Evolutionary conservation across 1,140 invertebrate species (phyloP).

Genomic region (Ptiloglossa arizonensis): DNA sequence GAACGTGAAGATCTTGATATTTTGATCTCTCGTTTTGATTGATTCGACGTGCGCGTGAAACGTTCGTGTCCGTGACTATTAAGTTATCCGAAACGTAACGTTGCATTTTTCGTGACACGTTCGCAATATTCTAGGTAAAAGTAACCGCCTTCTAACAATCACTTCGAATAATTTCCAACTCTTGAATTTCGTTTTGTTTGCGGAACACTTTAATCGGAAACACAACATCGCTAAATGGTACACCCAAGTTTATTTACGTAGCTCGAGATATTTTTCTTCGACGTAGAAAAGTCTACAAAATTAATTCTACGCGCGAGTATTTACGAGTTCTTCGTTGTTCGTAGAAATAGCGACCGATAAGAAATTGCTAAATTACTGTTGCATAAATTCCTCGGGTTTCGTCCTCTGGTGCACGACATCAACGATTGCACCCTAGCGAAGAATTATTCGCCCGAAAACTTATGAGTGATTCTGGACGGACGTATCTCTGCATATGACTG

Average conservation of each 20-base stretch:
- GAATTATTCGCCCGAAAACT: constrained; percentile 11
- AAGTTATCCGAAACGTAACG: neutral
- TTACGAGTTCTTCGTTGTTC: too few species aligned
- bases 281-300: too few species aligned
- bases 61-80: neutral
- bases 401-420: neutral
- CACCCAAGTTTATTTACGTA: too few species aligned
- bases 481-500: constrained; percentile 12
- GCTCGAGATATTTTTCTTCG: too few species aligned
- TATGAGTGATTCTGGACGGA: neutral
- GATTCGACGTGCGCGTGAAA: neutral
- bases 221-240: too few species aligned
- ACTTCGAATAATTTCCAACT: too few species aligned
- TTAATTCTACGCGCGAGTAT: too few species aligned
- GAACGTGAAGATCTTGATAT: constrained; percentile 19
- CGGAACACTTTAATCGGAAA: too few species aligned
- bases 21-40: constrained; percentile 30
- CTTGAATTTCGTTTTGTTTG: too few species aligned
- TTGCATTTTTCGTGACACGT: too few species aligned
- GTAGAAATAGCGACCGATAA: neutral
- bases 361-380: neutral
- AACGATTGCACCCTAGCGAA: neutral
- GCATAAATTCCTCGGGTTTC: neutral
- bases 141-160: too few species aligned
- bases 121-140: too few species aligned